These are phyloP conservation scores for Epinotia ramella DNA, from an alignment of 2,888 invertebrate species.

Conservation along the genomic window DNA sequence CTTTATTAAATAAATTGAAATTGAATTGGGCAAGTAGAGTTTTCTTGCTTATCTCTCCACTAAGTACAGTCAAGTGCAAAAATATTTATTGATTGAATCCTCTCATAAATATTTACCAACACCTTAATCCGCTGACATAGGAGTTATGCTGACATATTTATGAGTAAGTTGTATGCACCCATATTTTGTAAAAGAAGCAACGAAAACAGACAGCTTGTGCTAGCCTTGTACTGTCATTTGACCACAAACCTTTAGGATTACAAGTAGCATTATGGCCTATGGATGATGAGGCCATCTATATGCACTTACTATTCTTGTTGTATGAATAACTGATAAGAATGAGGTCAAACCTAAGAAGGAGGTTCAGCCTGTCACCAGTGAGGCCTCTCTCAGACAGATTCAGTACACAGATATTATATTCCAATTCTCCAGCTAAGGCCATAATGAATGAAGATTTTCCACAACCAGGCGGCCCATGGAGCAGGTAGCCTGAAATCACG, in stretches of 20 bases:
- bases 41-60: too few species aligned
- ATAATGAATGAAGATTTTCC: conserved; percentile 98
- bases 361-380: conserved; percentile 97
- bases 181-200: too few species aligned
- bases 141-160: too few species aligned
- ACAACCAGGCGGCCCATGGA: conserved; percentile 99
- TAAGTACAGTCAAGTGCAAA: too few species aligned
- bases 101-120: too few species aligned
- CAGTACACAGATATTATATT: conserved; percentile 97
- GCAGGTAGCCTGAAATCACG: conserved; percentile 90
- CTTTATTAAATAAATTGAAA: too few species aligned
- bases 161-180: too few species aligned
- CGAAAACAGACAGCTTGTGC: too few species aligned
- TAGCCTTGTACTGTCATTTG: background rate
- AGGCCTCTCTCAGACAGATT: conserved; percentile 98
- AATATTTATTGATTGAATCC: too few species aligned
- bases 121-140: too few species aligned
- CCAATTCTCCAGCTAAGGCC: conserved; percentile 97
- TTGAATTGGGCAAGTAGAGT: too few species aligned
- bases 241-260: background rate
- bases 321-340: background rate
- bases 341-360: conserved; percentile 88
- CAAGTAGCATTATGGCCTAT: background rate
- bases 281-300: too few species aligned
- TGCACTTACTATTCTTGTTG: background rate